Base-by-base conservation (phyloP, 2,797 vertebrate species). In the Zalophus californianus region DNA sequence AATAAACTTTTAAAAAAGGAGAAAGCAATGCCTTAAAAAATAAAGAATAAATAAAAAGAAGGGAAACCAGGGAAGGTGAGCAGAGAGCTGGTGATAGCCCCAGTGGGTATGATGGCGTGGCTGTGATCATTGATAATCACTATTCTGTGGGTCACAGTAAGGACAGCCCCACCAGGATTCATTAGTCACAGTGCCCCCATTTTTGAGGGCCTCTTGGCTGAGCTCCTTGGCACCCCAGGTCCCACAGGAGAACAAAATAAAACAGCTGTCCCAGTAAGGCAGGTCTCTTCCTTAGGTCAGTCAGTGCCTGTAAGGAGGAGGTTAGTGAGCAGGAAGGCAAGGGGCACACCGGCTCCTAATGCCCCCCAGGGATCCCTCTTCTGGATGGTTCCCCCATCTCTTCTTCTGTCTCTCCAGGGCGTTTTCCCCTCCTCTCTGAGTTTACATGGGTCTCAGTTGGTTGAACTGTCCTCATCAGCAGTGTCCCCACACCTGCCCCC, bases 161-260 rank as follows among this genome's bases (percentile, higher is more conserved):
- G 3, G 41, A 86, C 38, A 58, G 35, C 27, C 23, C 68, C 66
- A 14, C 7, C 6, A 48, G 80, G 54, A 56, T 32, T 77, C 52
- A 78, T 85, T 48, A 79, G n/a, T 83, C n/a, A 60, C n/a, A 86
- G 27, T n/a, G 7, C 35, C 48, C 62, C n/a, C 90, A 48, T 91
- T 41, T 80, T 38, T 77, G 38, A 78, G 44, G 60, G 5, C 72
- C 54, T 90, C 70, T 73, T 73, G 68, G 38, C 38, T 21, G 50
- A 95, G 72, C 50, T 35, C 16, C 20, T 86, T 58, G 48, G n/a
- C 0, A 27, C 35, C 3, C 62, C 14, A 23, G 58, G 35, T 90
- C 23, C n/a, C 50, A 62, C 62, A 96, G 32, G 50, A 93, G 48
- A 78, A 93, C 56, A 90, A 85, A 90, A 50, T 52, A 50, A 72